These are phyloP conservation scores for Oreochromis mossambicus DNA, from an alignment of 2,797 vertebrate genomes.

Conservation along the genomic window DNA sequence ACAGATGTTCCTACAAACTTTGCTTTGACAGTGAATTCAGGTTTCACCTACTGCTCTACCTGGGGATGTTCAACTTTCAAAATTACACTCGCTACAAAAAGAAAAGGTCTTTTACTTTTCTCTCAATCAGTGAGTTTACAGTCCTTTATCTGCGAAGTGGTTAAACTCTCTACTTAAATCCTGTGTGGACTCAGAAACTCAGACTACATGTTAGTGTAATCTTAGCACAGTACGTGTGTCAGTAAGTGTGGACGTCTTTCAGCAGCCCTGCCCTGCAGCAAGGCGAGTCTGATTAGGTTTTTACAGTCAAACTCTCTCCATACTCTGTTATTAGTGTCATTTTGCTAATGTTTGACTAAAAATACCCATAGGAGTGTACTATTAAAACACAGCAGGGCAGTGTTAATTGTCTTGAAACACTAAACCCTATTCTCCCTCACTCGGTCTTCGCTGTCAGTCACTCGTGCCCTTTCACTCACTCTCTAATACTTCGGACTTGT, in stretches of 20 bases:
- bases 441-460: slow-evolving; percentile 41
- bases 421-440: neutral
- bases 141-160: neutral
- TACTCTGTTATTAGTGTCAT: slow-evolving; percentile 57
- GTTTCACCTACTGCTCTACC: neutral
- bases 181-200: slow-evolving; percentile 24
- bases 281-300: slow-evolving; percentile 51
- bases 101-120: neutral
- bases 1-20: slow-evolving; percentile 1
- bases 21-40: neutral
- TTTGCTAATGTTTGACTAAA: slow-evolving; percentile 63
- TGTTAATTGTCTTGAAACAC: slow-evolving; percentile 55
- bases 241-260: slow-evolving; percentile 10
- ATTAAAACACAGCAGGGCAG: slow-evolving; percentile 44
- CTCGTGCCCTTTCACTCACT: slow-evolving; percentile 29
- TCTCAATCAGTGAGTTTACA: neutral
- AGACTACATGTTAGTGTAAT: slow-evolving; percentile 34
- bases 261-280: slow-evolving; percentile 42
- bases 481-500: slow-evolving; percentile 42
- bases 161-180: slow-evolving; percentile 17
- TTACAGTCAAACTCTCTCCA: slow-evolving; percentile 26
- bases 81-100: neutral
- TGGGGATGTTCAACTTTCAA: neutral
- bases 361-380: slow-evolving; percentile 41
- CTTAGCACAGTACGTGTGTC: neutral